phyloP scores from a whole-genome alignment of 1,140 invertebrate species.

The Magallana ariakensis region DNA sequence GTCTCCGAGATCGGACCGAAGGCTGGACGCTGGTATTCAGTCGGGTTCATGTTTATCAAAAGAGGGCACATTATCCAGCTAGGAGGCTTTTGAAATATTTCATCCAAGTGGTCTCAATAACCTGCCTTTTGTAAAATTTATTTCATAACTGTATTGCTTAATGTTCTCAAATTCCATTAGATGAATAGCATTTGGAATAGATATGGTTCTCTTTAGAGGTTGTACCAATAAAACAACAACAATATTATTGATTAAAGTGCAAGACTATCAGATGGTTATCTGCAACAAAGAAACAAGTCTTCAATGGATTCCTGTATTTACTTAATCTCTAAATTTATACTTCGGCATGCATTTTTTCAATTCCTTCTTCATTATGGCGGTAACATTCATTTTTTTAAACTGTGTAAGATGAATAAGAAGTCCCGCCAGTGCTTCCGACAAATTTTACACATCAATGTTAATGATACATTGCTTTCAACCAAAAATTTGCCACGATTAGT shows the following conservation, averaged over 20 bases:
- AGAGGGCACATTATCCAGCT: neutral
- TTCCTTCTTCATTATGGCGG: no score
- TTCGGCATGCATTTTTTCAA: no score
- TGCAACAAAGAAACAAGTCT: conserved; percentile 8
- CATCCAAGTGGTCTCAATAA: neutral
- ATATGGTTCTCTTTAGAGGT: neutral
- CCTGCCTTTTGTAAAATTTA: neutral
- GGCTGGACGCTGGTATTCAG: neutral
- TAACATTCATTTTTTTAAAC: no score
- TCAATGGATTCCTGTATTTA: neutral
- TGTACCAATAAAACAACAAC: neutral
- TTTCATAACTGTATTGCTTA: neutral
- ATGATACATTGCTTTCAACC: neutral
- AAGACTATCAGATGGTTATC: neutral
- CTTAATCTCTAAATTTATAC: neutral
- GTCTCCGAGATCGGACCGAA: neutral
- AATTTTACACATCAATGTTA: neutral
- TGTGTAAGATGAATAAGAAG: no score
- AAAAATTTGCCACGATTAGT: neutral
- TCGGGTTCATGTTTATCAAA: neutral
- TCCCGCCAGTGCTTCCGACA: neutral
- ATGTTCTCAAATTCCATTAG: conserved; percentile 4
- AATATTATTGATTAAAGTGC: conserved; percentile 18
- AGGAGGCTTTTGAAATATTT: neutral
- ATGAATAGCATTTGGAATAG: neutral